Base-by-base conservation (phyloP, 2,797 vertebrate genomes). In the Rallus crepitans region DNA sequence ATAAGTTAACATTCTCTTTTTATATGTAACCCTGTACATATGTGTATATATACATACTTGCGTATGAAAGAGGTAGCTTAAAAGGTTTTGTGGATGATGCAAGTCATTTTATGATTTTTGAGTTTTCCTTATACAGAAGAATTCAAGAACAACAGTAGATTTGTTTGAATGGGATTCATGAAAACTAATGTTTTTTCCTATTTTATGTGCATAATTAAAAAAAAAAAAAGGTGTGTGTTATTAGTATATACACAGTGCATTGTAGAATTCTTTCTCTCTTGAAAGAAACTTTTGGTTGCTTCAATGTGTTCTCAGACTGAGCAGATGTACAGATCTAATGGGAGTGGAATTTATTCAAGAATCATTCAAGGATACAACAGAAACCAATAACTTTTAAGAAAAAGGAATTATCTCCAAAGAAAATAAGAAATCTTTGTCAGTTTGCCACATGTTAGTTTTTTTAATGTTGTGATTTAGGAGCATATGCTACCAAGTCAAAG, bases 391-490 rank as follows among this genome's bases (percentile, higher is more conserved):
- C 23, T 35, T 93, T 63, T 66, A 79, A 63, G 55, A 45, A 79
- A 59, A 59, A 85, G 3, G 70, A 94, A 90, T 82, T 63, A 27
- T 19, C 52, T 87, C 23, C 31, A 95, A 90, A n/a, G 39, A 81
- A 93, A 94, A 88, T 82, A 76, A 78, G 76, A 94, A 87, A 68
- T 94, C 47, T 47, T 92, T 53, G 12, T 93, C 69, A 53, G 24
- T 94, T 89, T 83, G 70, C 53, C 35, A 61, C 37, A 25, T 71
- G 45, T 42, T 42, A 56, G 8, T 6, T 31, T 71, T 6, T 39
- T 69, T 33, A 87, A 91, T 93, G 15, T 28, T 97, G 84, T 68
- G 56, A 35, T 95, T 96, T 97, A 92, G 69, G 33, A 97, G 40
- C 87, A 89, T 95, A 92, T 91, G 86, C 65, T 96, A 71, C 93